A percentile compares a stretch with the other conserved stretches of the same genome.
These are phyloP conservation scores for Pituophis catenifer DNA, from an alignment of 2,113 vertebrate genomes.

Conservation along the genomic window DNA sequence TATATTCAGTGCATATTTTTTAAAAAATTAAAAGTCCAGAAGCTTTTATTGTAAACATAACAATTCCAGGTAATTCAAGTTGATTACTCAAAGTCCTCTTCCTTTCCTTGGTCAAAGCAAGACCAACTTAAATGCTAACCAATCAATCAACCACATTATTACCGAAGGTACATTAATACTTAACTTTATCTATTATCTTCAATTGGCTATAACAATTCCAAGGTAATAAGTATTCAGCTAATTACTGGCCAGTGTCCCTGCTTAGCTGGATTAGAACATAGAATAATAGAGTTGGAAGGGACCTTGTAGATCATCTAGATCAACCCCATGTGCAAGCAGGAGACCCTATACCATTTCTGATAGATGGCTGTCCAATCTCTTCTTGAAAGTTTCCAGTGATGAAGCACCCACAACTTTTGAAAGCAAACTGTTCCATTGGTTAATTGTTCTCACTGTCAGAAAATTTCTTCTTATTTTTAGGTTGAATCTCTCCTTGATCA, in stretches of 20 bases:
- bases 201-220: background rate
- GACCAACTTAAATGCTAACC: background rate
- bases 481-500: too few species aligned
- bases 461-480: too few species aligned
- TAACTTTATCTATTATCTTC: background rate
- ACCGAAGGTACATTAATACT: background rate
- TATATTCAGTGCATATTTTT: background rate
- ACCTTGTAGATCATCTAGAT: too few species aligned
- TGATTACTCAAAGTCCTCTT: background rate
- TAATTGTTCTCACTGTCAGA: too few species aligned
- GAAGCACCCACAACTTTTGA: too few species aligned
- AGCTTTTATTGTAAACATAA: background rate
- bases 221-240: background rate
- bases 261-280: too few species aligned
- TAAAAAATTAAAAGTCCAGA: background rate
- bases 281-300: too few species aligned
- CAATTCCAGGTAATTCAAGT: background rate
- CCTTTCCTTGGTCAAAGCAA: background rate
- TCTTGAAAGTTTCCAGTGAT: too few species aligned
- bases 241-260: background rate
- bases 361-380: too few species aligned
- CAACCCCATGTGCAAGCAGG: too few species aligned
- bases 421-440: too few species aligned
- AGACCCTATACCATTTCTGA: too few species aligned
- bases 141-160: background rate